Evolutionary conservation across 2,888 invertebrate genomes (phyloP).

Genomic region (Clitarchus hookeri): DNA sequence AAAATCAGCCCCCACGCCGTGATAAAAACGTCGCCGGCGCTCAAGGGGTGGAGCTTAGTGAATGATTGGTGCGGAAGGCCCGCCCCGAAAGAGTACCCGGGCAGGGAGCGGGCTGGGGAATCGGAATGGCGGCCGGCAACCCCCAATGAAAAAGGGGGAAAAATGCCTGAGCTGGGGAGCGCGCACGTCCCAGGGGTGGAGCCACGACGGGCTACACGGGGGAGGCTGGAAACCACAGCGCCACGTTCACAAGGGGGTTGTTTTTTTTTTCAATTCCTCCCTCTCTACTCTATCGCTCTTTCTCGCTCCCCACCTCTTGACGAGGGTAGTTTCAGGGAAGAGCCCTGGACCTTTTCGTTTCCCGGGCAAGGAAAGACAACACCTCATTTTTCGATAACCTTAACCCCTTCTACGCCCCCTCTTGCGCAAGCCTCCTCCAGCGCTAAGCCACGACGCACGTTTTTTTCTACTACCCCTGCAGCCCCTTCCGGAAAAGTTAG

Average conservation of each 20-base stretch:
- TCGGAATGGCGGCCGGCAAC: conserved; percentile 12
- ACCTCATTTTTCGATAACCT: conserved; percentile 36
- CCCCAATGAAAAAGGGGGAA: conserved; percentile 39
- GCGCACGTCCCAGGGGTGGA: conserved; percentile 21
- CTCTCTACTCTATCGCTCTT: neutral
- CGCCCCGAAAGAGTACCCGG: conserved; percentile 24
- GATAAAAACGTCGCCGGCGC: conserved; percentile 28
- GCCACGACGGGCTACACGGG: neutral
- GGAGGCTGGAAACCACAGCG: conserved; percentile 6
- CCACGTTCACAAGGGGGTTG: neutral
- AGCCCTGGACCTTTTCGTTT: neutral
- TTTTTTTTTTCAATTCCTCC: neutral
- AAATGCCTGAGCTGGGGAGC: neutral
- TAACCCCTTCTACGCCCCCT: conserved; percentile 28
- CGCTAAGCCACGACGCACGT: neutral
- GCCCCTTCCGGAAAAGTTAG: neutral
- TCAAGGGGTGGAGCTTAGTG: conserved; percentile 35
- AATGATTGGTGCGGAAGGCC: conserved; percentile 36
- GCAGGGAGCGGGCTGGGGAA: conserved; percentile 29
- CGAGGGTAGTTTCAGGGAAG: neutral
- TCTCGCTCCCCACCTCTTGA: neutral
- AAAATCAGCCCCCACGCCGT: neutral
- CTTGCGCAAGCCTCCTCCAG: neutral
- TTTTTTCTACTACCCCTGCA: neutral
- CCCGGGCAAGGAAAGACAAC: conserved; percentile 33